Evolutionary conservation across 1,140 invertebrate genomes (phyloP).

Genomic region (Ostrea edulis): DNA sequence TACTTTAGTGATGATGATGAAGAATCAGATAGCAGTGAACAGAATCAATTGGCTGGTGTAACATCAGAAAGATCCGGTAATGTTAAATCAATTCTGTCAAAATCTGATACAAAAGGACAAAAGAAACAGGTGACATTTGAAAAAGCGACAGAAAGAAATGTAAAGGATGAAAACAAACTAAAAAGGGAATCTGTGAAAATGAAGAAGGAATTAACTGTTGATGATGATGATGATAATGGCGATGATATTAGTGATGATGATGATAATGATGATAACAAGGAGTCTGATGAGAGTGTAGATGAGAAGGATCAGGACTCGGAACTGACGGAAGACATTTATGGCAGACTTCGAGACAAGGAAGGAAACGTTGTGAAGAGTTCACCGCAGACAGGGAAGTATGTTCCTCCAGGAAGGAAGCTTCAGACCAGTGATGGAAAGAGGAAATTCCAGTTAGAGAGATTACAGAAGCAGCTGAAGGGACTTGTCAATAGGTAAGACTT

Average conservation of each 20-base stretch:
- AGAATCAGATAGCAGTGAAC: conserved; percentile 1
- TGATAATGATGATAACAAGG: conserved; percentile 29
- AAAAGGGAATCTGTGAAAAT: background rate
- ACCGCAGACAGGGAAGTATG: conserved; percentile 84
- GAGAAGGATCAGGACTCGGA: conserved; percentile 68
- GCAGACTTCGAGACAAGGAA: conserved; percentile 88
- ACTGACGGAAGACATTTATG: conserved; percentile 96
- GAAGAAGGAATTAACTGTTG: conserved; percentile 7
- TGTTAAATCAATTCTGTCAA: background rate
- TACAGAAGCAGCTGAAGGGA: conserved; percentile 92
- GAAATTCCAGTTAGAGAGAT: conserved; percentile 83
- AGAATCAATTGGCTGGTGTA: background rate
- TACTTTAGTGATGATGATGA: conserved; percentile 33
- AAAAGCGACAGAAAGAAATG: background rate
- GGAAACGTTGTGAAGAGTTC: conserved; percentile 86
- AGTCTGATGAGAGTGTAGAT: conserved; percentile 42
- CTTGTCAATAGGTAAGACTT: conserved; percentile 86
- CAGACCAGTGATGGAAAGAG: conserved; percentile 80
- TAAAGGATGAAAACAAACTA: background rate
- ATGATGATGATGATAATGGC: background rate
- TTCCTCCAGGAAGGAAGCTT: conserved; percentile 89
- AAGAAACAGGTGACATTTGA: conserved; percentile 20
- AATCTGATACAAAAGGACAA: background rate
- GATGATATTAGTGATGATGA: conserved; percentile 46
- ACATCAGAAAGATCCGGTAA: background rate